A percentile compares a stretch with the other conserved stretches of the same genome.
Evolutionary conservation across 2,888 invertebrate species (phyloP).

Genomic region (Chesias legatella): DNA sequence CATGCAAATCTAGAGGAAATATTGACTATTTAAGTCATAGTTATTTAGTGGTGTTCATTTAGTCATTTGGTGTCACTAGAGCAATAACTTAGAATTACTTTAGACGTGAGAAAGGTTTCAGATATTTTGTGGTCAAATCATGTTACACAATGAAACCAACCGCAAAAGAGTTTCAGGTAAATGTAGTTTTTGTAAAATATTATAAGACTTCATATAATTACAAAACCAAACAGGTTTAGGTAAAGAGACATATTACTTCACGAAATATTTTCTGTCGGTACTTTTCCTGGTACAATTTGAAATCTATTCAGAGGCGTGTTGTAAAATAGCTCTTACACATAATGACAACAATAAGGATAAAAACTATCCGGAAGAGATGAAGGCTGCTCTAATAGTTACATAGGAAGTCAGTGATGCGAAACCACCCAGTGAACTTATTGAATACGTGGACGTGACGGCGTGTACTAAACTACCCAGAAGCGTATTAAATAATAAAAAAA

Average conservation of each 20-base stretch:
- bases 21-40: conserved; percentile 15
- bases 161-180: too few species aligned
- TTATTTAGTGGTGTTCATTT: neutral
- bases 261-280: too few species aligned
- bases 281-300: conserved; percentile 3
- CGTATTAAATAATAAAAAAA: conserved; percentile 1
- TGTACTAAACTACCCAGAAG: conserved; percentile 12
- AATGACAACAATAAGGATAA: conserved; percentile 28
- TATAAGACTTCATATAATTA: too few species aligned
- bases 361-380: conserved; percentile 29
- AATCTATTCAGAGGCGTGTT: conserved; percentile 8
- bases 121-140: too few species aligned
- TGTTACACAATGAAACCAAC: too few species aligned
- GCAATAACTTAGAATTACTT: too few species aligned
- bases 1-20: conserved; percentile 60
- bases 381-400: conserved; percentile 27
- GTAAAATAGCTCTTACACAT: conserved; percentile 19
- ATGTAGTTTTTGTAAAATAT: too few species aligned
- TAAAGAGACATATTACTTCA: too few species aligned
- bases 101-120: too few species aligned
- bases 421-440: conserved; percentile 20
- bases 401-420: conserved; percentile 28
- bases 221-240: too few species aligned
- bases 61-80: neutral
- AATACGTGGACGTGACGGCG: conserved; percentile 4